A percentile compares a stretch with the other conserved stretches of the same genome.
phyloP scores from a whole-genome alignment of 1,140 invertebrate species.

The Augochlora pura region DNA sequence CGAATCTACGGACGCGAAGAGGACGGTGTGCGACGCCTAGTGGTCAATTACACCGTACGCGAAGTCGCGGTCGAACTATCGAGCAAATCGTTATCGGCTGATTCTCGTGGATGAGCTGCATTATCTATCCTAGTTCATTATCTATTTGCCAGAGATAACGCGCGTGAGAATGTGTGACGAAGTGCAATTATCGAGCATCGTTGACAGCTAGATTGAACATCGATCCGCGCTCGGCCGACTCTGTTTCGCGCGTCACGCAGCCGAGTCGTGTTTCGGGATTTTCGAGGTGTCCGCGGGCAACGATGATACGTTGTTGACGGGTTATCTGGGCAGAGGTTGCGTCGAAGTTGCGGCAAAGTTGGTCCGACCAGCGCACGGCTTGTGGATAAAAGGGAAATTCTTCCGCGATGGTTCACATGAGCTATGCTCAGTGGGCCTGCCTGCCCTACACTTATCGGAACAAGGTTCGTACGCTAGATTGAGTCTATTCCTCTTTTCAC shows the following conservation, averaged over 20 bases:
- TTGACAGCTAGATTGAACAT: conserved; percentile 4
- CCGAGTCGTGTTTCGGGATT: background rate
- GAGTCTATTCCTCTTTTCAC: background rate
- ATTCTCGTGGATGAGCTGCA: background rate
- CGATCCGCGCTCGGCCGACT: too few relatives aligned
- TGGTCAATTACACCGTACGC: background rate
- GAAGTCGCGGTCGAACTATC: background rate
- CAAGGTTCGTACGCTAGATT: conserved; percentile 71
- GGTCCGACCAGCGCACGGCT: too few relatives aligned
- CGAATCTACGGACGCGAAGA: background rate
- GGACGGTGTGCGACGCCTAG: background rate
- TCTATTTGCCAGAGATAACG: background rate
- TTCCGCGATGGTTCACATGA: conserved; percentile 77
- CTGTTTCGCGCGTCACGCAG: background rate
- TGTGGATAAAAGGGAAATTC: conserved; percentile 25
- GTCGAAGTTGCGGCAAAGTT: background rate
- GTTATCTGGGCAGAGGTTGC: background rate
- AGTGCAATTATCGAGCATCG: background rate
- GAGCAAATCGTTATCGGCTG: background rate
- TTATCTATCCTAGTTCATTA: too few relatives aligned
- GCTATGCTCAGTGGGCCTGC: conserved; percentile 79
- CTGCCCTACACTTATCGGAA: conserved; percentile 79
- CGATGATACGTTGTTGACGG: background rate
- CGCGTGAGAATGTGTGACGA: background rate
- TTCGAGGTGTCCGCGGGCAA: background rate